phyloP scores from a whole-genome alignment of 2,113 vertebrate species.

The Oryzias woworae region DNA sequence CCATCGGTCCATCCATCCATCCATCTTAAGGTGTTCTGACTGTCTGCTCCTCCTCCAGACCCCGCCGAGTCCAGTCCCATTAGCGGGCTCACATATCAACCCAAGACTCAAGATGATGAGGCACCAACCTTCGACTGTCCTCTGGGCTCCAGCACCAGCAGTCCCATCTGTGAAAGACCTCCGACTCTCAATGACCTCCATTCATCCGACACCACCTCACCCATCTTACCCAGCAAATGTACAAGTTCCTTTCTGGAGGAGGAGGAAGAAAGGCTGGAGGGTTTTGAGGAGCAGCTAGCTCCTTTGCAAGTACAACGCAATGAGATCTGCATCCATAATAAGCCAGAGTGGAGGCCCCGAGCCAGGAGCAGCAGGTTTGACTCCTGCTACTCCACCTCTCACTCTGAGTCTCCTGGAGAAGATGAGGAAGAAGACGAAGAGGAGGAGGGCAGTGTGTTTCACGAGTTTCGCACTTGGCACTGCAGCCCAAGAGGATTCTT shows the following conservation, averaged over 20 bases:
- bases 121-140: slow-evolving; percentile 8
- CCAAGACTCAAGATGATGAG: slow-evolving; percentile 41
- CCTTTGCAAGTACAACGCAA: slow-evolving; percentile 32
- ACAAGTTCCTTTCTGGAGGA: slow-evolving; percentile 50
- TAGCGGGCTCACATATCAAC: slow-evolving; percentile 33
- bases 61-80: slow-evolving; percentile 37
- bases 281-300: slow-evolving; percentile 29
- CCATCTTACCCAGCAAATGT: slow-evolving; percentile 44
- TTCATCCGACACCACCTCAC: slow-evolving; percentile 47
- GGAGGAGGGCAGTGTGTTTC: slow-evolving; percentile 75
- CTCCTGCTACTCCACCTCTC: slow-evolving; percentile 80
- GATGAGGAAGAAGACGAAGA: slow-evolving; percentile 76
- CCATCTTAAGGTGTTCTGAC: slow-evolving; percentile 63
- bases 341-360: slow-evolving; percentile 65
- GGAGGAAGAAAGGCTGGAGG: slow-evolving; percentile 29
- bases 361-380: slow-evolving; percentile 72
- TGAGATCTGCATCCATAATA: slow-evolving; percentile 54
- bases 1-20: slow-evolving; percentile 3
- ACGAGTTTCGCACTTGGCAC: slow-evolving; percentile 69
- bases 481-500: slow-evolving; percentile 69
- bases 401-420: slow-evolving; percentile 76
- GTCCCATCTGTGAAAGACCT: slow-evolving; percentile 24
- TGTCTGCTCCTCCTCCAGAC: slow-evolving; percentile 74
- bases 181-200: slow-evolving; percentile 41
- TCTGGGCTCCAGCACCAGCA: slow-evolving; percentile 28